Evolutionary conservation across 2,113 vertebrate species (phyloP), one percentile per base, ranked within the genome.

Genomic region (Sula dactylatra): DNA sequence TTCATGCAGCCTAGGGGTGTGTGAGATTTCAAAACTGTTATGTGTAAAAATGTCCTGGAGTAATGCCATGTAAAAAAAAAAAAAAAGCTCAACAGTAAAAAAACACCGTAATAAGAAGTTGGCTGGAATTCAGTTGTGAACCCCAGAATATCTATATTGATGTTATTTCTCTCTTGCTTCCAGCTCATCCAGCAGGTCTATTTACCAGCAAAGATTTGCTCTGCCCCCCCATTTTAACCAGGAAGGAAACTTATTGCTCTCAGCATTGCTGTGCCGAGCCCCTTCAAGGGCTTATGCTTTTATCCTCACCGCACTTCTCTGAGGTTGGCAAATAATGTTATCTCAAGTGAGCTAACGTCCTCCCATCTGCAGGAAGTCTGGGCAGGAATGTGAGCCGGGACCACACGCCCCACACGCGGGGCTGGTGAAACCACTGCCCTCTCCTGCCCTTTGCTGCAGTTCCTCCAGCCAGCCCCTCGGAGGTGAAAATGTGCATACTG

Each of bases 11-110:
- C 77, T 85, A 69, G 18, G n/a, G 56, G 6, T 22, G 15, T 73
- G 50, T 82, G 74, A 50, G 54, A 91, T 93, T 94, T 94, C 62
- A 65, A 93, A 96, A 93, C n/a, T 69, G 21, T 45, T 85, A 52
- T 11, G 52, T 76, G 64, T 52, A 80, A 87, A 91, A 90, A 56
- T 58, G 56, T 61, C 36, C 82, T 94, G 66, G 78, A 90, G 24
- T 87, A 65, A 82, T 62, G 73, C 62, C 79, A 90, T 3, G 3
- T 27, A 27, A 84, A 88, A 94, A 86, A 11, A 10, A 50, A 44
- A 55, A 19, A 49, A 7, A 65, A 76, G 3, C 13, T 8, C 47
- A 52, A 25, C 11, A 42, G 22, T 67, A 64, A 77, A 67, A 67
- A 47, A 38, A 1, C 7, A 38, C 29, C 22, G 69, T 83, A 69